Evolutionary conservation across 2,888 invertebrate genomes (phyloP), one percentile per base, ranked within the genome.

Genomic region (Nemoura dubitans): DNA sequence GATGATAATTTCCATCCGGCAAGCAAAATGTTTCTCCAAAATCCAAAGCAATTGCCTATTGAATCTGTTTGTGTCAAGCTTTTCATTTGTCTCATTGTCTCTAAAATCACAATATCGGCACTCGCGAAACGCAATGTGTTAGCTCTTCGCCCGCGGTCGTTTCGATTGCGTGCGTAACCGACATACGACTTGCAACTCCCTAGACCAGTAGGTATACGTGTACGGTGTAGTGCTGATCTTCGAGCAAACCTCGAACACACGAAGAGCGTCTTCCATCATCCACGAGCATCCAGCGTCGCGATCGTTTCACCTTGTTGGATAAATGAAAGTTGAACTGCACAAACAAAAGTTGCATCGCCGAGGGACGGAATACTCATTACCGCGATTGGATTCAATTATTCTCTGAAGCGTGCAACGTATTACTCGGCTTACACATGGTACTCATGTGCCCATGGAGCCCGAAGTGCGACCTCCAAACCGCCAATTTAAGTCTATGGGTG

Each of bases 331-430:
- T 59, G 59, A 59, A 59, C 59, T 16, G 59, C 59, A 14, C 59
- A 59, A 59, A 59, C 59, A 59, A 59, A 59, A 59, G 59, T 59
- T 59, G 59, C 59, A 59, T 59, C 59, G 59, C 21, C 59, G 59
- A 59, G 59, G 59, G 59, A 59, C 59, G 21, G 16, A 21, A 59
- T 21, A 21, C 59, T 59, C 59, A 59, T 59, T 59, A 59, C 59
- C 59, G 59, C 21, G 59, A 59, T 59, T 59, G 59, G 59, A 59
- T 59, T 59, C 59, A 59, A 59, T 21, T 59, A 21, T 36, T 36
- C 36, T 10, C 3, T 36, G 36, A 36, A 36, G 36, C 36, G 36
- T 36, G 36, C 3, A 36, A 3, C 36, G 36, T 36, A 36, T 36
- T 36, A 36, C 36, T 36, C 36, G 36, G 36, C 36, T 36, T 36